Evolutionary conservation across 2,113 vertebrate species (phyloP), one percentile per base, ranked within the genome.

Genomic region (Sitta europaea): DNA sequence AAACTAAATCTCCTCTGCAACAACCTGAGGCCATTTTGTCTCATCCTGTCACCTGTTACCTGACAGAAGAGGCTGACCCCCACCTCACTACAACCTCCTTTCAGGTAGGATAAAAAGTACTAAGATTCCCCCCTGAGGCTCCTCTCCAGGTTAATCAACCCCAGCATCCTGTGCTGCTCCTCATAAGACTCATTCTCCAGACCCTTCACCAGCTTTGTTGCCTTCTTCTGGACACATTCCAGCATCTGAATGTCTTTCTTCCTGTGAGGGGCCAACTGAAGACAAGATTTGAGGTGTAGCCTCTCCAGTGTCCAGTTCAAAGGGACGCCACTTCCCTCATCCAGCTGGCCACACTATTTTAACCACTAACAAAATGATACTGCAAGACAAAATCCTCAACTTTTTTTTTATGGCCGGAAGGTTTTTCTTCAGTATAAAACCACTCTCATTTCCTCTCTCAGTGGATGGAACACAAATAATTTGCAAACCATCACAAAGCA

Each of bases 301-400:
- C 45, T 61, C 71, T n/a, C n/a, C 27, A 59, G 8, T 11, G 20
- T 8, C 6, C 7, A 86, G 29, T 57, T n/a, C 55, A 92, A 45
- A 31, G 47, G 12, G 5, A 62, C 0, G 0, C 16, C 36, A 43
- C 14, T 27, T 28, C 48, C 43, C 22, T 48, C 5, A 0, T 35
- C 29, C 61, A 70, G 29, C 17, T 51, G 43, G 35, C 14, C 54
- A 78, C 20, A 12, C 8, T n/a, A 17, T 59, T 78, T 83, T 67
- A 90, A 48, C 20, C 13, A 48, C 45, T 62, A 50, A 57, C 20
- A 65, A 63, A 88, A 76, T 38, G 3, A 45, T 31, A 66, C 1
- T 12, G 12, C 2, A 2, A 33, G 22, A 67, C 45, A 63, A 94
- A 88, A 90, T 74, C n/a, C 31, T 83, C 6, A 5, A n/a, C 8